Evolutionary conservation across 2,888 invertebrate genomes (phyloP).

Genomic region (Hylaea fasciaria): DNA sequence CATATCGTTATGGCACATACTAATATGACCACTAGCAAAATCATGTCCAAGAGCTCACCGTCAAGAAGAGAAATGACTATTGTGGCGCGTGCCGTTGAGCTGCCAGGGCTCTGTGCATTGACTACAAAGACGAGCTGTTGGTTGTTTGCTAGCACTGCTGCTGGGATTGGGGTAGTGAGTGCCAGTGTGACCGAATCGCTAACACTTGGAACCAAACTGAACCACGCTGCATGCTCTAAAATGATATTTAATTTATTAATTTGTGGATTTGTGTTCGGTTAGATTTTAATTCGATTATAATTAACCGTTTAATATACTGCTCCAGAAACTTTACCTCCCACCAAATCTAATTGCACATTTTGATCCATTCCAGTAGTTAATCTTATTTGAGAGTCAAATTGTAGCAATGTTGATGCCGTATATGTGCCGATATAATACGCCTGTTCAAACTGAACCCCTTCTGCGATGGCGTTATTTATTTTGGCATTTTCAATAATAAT

Average conservation of each 20-base stretch:
- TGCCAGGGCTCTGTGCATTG: slow-evolving; percentile 29
- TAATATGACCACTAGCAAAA: background rate
- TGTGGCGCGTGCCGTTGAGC: slow-evolving; percentile 33
- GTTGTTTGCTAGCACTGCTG: slow-evolving; percentile 42
- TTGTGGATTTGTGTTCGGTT: background rate
- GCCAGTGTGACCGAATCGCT: slow-evolving; percentile 35
- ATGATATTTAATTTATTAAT: background rate
- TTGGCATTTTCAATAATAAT: slow-evolving; percentile 30
- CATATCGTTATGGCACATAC: background rate
- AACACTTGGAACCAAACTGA: slow-evolving; percentile 24
- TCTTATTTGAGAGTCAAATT: slow-evolving; percentile 32
- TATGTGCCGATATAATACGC: slow-evolving; percentile 38
- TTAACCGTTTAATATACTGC: background rate
- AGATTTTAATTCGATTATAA: background rate
- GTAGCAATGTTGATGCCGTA: slow-evolving; percentile 24
- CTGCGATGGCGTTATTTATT: background rate
- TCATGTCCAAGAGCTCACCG: slow-evolving; percentile 30
- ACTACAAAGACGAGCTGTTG: slow-evolving; percentile 41
- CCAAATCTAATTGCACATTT: slow-evolving; percentile 31
- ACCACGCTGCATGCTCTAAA: slow-evolving; percentile 34
- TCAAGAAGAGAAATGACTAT: slow-evolving; percentile 35
- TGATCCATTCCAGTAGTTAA: slow-evolving; percentile 31
- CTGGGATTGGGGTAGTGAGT: slow-evolving; percentile 40
- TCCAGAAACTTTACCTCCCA: slow-evolving; percentile 25
- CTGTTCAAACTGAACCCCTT: slow-evolving; percentile 29